Base-by-base conservation (phyloP, 2,888 invertebrate genomes). In the Zygothrica quintamaculata region DNA sequence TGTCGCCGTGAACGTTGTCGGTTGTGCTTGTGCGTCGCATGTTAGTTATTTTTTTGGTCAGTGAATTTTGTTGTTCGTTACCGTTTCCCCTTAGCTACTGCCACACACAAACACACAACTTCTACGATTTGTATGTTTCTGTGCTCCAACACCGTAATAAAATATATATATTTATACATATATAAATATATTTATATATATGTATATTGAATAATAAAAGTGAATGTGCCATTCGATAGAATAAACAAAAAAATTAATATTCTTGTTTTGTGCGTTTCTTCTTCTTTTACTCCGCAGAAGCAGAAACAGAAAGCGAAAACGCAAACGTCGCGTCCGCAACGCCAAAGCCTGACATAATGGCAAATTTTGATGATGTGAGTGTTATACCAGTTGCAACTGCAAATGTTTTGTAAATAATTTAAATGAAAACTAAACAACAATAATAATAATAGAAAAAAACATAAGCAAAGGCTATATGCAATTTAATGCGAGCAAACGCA, bases 301-400 rank as follows among this genome's bases (percentile, higher is more conserved):
- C 82, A 56, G 82, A 81, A 68, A 70, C 66, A 18, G 80, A 86
- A 81, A 81, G 59, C 71, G 64, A 66, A 65, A 60, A 58, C 68
- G 55, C 36, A 65, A 60, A 58, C 68, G 55, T 37, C 62, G 81
- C 74, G 60, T 50, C 51, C 51, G 39, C 59, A 57, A 29, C 29
- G 44, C 31, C 26, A 31, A 77, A 78, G 66, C 62, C 74, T 61
- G 82, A 89, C 51, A 89, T 78, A 76, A 90, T 90, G 90, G 82
- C 88, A 56, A 89, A 88, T 56, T 90, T 84, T 64, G 90, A 90
- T 69, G 90, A 90, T 85, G 90, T 90, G 87, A 90, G 90, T 90
- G 77, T 67, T 53, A 39, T 53, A 51, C 25, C 56, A 51, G 44
- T 55, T 65, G 66, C 74, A 78, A 60, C 46, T 55, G 68, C 51